Evolutionary conservation across 2,113 vertebrate species (phyloP), one percentile per base, ranked within the genome.

Genomic region (Anhinga anhinga): DNA sequence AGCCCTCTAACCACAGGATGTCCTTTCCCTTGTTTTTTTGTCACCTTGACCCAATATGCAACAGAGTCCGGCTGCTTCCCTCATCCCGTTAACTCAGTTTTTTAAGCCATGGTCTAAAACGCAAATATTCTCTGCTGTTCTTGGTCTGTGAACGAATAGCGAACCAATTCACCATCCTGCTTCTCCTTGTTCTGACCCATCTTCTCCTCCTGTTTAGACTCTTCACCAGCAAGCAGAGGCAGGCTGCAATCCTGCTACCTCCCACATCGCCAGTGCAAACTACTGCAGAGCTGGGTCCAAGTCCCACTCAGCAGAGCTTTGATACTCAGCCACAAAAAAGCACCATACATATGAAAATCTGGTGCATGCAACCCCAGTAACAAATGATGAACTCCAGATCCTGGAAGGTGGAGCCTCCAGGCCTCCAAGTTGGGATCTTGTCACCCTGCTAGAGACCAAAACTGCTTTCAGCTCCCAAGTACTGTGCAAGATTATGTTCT

Each of bases 271-370:
- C 71, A 15, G 20, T 1, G 47, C 32, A 81, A 90, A 81, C 63
- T 23, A 14, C 65, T 62, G 12, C 69, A 16, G 55, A 38, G 87
- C 56, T 47, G 34, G 61, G n/a, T 30, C 69, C n/a, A 2, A 0
- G 1, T 36, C 67, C 55, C 2, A 1, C 40, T 3, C 11, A 77
- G 79, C 38, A 45, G 11, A 86, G 63, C 36, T 87, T 44, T 45
- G 30, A 26, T 8, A 7, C 32, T 42, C 38, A 61, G 22, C 27
- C 17, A 1, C 86, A 52, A 17, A 69, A 73, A 71, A 76, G 13
- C 47, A 36, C 36, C n/a, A 4, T 1, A 4, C 3, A 1, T 3
- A 5, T 9, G 16, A 72, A 73, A 81, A 76, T 2, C 1, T 4
- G 23, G 27, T 44, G 14, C 5, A 0, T 4, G 6, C 44, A 72